Evolutionary conservation across 2,113 vertebrate genomes (phyloP).

Genomic region (Megaceryle torquata): DNA sequence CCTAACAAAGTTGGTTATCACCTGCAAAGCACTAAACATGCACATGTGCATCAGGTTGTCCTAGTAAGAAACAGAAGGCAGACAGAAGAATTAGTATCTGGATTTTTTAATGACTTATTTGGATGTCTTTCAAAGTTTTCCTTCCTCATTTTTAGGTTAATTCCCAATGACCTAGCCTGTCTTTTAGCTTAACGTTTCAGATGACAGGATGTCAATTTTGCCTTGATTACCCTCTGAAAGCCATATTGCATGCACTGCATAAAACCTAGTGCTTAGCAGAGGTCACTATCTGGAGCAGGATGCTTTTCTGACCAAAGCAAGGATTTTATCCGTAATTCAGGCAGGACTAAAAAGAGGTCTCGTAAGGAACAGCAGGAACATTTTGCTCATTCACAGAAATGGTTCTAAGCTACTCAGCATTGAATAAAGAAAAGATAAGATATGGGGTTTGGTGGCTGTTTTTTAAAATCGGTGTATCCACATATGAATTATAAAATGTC

Average conservation of each 20-base stretch:
- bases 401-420: background rate
- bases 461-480: background rate
- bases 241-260: background rate
- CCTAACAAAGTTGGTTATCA: background rate
- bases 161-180: background rate
- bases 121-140: background rate
- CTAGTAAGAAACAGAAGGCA: background rate
- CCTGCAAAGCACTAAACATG: background rate
- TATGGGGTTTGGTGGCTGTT: background rate
- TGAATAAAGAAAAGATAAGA: background rate
- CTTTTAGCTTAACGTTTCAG: background rate
- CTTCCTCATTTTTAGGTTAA: background rate
- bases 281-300: background rate
- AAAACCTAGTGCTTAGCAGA: background rate
- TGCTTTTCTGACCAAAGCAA: background rate
- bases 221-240: background rate
- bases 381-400: background rate
- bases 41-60: background rate
- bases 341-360: background rate
- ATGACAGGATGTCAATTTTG: background rate
- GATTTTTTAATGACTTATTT: background rate
- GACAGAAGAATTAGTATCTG: background rate
- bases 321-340: background rate
- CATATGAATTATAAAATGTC: background rate
- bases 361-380: background rate